Evolutionary conservation across 2,797 vertebrate genomes (phyloP).

Genomic region (Chelmon rostratus): DNA sequence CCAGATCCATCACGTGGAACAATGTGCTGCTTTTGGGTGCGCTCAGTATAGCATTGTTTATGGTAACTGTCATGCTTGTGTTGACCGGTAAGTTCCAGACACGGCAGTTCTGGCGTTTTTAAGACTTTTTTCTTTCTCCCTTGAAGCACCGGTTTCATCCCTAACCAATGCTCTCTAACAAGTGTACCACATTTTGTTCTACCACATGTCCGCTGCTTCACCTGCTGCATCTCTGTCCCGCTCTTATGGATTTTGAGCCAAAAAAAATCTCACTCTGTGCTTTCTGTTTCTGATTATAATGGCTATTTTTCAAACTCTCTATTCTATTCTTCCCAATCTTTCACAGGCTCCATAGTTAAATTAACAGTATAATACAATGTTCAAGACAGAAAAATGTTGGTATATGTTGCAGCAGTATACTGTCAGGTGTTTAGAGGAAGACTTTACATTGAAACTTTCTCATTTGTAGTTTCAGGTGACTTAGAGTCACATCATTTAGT

Average conservation of each 20-base stretch:
- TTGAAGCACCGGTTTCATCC: neutral
- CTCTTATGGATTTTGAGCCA: neutral
- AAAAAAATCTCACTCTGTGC: neutral
- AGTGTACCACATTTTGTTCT: neutral
- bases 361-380: too few relatives aligned
- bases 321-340: neutral
- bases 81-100: conserved; percentile 18
- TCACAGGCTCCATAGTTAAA: neutral
- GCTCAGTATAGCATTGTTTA: conserved; percentile 15
- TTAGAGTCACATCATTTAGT: too few relatives aligned
- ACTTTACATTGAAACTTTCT: neutral
- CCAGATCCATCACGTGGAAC: conserved; percentile 45
- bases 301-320: neutral
- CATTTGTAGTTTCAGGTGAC: neutral
- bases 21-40: conserved; percentile 31
- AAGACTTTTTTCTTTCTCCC: neutral
- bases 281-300: neutral
- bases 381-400: neutral
- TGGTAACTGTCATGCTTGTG: conserved; percentile 24
- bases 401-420: neutral
- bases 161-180: neutral
- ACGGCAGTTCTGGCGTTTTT: neutral
- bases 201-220: neutral
- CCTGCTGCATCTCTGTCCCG: neutral
- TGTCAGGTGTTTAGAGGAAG: neutral